phyloP scores from a whole-genome alignment of 2,113 vertebrate species.

The Aptenodytes patagonicus region DNA sequence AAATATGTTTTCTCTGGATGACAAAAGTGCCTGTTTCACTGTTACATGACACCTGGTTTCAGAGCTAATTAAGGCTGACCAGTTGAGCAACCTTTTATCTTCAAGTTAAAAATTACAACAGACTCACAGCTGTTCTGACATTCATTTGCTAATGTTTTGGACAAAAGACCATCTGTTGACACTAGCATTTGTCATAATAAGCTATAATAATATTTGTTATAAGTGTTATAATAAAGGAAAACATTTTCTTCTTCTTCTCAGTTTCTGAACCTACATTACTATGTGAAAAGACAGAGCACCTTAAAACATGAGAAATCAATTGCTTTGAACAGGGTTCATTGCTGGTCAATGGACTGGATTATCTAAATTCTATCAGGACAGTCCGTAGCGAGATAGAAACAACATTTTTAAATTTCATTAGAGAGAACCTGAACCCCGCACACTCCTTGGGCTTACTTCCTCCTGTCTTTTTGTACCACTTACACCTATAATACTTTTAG shows the following conservation, averaged over 20 bases:
- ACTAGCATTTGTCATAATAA: not conserved
- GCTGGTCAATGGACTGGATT: not conserved
- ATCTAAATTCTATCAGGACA: not conserved
- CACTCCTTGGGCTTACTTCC: not conserved
- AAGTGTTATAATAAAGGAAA: not conserved
- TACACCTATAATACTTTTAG: not conserved
- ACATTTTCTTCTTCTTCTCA: not conserved
- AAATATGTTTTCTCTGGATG: not conserved
- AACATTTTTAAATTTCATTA: not conserved
- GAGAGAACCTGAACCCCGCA: not conserved
- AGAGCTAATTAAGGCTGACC: not conserved
- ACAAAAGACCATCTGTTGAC: not conserved
- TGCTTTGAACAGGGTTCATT: not conserved
- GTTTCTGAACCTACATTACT: not conserved
- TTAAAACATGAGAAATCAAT: not conserved
- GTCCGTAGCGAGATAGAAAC: not conserved
- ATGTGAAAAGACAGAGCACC: not conserved
- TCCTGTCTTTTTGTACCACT: not conserved
- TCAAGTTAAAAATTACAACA: not conserved
- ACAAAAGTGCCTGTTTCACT: not conserved
- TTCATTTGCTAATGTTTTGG: not conserved
- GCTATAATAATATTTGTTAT: not conserved
- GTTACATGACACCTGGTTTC: not conserved
- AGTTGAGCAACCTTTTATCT: not conserved
- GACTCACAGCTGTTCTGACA: not conserved